Base-by-base conservation (phyloP, 2,113 vertebrate genomes). In the Isichthys henryi region DNA sequence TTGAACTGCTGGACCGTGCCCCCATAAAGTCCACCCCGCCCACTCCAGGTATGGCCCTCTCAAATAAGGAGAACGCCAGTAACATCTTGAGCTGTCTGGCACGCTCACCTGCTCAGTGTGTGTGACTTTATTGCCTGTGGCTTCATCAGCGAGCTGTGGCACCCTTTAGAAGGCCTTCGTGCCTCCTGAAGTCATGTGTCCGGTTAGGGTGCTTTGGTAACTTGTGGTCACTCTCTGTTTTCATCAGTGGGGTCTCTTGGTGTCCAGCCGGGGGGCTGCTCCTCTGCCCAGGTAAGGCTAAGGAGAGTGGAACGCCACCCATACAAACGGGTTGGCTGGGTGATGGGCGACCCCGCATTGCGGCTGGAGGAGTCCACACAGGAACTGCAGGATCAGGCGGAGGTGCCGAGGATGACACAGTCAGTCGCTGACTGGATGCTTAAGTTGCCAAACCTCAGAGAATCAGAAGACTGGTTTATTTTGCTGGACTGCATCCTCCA, bases 11-110 rank as follows among this genome's bases (percentile, higher is more conserved):
- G 83, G 84, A 90, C 15, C 50, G 3, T 2, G 50, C 31, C 50
- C 8, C 83, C 52, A 15, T 56, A 53, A 80, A 49, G 45, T 77
- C 19, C 9, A 2, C 87, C 56, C 50, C 46, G 31, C 66, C 50
- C n/a, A 27, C 74, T 58, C 87, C 89, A 88, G 86, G 88, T 80
- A 80, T 46, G 46, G 2, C 87, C 46, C 88, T 4, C 56, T n/a
- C 66, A 82, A 66, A 43, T 77, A 85, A 84, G 35, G 4, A 49
- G 43, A 23, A 27, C 58, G n/a, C 7, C 35, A 17, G 15, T 83
- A 83, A 83, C 39, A 17, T 45, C 62, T 70, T 4, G n/a, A 31
- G n/a, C n/a, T 70, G 62, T 31, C n/a, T 70, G 62, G n/a, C 62
- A 31, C 9, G 9, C 23, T 43, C 74, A 80, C 9, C 21, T 50